Evolutionary conservation across 23 tunicate species (phyloP).

Genomic region (Halocynthia roretzi): DNA sequence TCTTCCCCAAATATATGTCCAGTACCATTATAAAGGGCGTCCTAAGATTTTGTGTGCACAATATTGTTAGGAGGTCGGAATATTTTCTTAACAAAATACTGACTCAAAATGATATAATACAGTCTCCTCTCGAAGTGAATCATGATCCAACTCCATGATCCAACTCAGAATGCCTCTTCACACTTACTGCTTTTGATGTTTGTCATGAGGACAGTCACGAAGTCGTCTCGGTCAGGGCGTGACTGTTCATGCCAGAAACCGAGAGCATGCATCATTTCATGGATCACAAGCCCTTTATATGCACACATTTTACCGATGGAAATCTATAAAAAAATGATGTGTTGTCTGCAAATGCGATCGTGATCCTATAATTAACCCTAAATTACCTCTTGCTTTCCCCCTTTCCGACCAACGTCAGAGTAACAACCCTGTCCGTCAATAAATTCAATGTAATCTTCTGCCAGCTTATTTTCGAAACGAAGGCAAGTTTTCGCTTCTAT

Average conservation of each 20-base stretch:
- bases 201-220: neutral
- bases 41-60: no score
- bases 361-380: no score
- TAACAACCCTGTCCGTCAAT: constrained; percentile 41
- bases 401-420: constrained; percentile 33
- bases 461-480: constrained; percentile 14
- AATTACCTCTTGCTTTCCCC: constrained; percentile 12
- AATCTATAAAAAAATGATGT: neutral
- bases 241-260: constrained; percentile 27
- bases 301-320: constrained; percentile 19
- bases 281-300: constrained; percentile 3
- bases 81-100: no score
- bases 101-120: no score
- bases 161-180: no score
- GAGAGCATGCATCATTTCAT: constrained; percentile 31
- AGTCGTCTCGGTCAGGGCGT: constrained; percentile 22
- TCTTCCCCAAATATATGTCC: no score
- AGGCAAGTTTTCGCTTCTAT: constrained; percentile 31
- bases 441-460: constrained; percentile 40
- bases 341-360: no score
- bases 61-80: no score
- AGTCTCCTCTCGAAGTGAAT: no score
- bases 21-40: no score
- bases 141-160: no score
- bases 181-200: neutral